phyloP scores from a whole-genome alignment of 2,113 vertebrate genomes.

The Rhinichthys klamathensis region DNA sequence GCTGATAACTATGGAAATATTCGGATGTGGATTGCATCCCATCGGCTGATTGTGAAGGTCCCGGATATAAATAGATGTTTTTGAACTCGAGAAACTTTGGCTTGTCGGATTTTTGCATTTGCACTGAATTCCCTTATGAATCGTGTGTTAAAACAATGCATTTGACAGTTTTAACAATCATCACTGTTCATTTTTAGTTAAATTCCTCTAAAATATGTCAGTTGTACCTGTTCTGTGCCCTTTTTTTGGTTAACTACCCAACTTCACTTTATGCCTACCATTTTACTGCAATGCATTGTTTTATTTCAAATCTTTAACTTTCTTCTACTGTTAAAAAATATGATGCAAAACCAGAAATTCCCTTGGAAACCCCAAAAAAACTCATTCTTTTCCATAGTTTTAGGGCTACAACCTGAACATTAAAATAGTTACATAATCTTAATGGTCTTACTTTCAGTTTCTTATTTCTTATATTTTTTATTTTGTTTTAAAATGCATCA shows the following conservation, averaged over 20 bases:
- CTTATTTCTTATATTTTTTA: not conserved
- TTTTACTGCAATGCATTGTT: not conserved
- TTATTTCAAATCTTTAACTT: not conserved
- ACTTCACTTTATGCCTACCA: not conserved
- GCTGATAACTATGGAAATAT: conserved; percentile 22
- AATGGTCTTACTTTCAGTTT: not conserved
- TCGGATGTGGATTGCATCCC: conserved; percentile 8
- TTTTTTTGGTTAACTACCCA: no score
- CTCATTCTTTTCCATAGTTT: not conserved
- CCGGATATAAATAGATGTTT: not conserved
- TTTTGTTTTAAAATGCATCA: not conserved
- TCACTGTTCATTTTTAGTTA: not conserved
- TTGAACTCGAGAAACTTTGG: not conserved
- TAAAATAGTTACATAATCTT: not conserved
- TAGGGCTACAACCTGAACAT: not conserved
- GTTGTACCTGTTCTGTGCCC: no score
- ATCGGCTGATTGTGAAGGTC: not conserved
- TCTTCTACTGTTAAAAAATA: no score
- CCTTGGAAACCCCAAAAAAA: not conserved
- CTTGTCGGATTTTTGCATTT: not conserved
- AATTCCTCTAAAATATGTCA: no score
- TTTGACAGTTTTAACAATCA: not conserved
- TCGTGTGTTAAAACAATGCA: not conserved
- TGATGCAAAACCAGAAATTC: not conserved
- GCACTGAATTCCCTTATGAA: not conserved